Base-by-base conservation (phyloP, 2,888 invertebrate genomes). In the Pollenia labialis region DNA sequence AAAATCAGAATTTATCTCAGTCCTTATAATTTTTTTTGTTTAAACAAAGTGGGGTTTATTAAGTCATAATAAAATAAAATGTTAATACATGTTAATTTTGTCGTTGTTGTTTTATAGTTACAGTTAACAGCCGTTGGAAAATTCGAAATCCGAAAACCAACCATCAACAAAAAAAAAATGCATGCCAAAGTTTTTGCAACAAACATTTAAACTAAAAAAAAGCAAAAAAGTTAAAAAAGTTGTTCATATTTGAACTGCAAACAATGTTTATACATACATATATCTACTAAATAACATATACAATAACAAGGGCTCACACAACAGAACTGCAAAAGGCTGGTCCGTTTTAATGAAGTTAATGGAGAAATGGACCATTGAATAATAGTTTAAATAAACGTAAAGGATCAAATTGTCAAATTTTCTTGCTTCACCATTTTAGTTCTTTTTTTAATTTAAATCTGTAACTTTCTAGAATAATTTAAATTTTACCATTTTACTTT, bases 201-300 rank as follows among this genome's bases (percentile, higher is more conserved):
- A 64, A 46, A 54, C 11, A 44, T 44, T n/a, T 14, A 4, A 32
- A 32, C 32, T 32, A 64, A 56, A 54, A 32, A 18, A 54, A 56
- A 56, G 18, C 23, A 11, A 56, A 68, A 1, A 42, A 16, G 11
- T 42, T n/a, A 72, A 68, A 52, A 74, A 81, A 81, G 81, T 81
- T 66, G 66, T 74, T 14, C 81, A 23, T 50, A 74, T 68, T 66
- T 66, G 58, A 81, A 66, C 32, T 32, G 1, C 32, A 32, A 32
- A 6, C 6, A 1, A 32, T 32, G 6, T 32, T 32, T 32, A 32
- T 32, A 32, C 32, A 32, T 32, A 32, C 32, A 32, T 32, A 32
- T 32, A 32, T 32, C 32, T 32, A 32, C 32, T 32, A 6, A 32
- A 32, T 32, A 32, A 32, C 6, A 6, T 32, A 32, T 32, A 6